Conservation (phyloP, 2,797 vertebrate genomes). For the Parauchenoglanis punctatus region DNA sequence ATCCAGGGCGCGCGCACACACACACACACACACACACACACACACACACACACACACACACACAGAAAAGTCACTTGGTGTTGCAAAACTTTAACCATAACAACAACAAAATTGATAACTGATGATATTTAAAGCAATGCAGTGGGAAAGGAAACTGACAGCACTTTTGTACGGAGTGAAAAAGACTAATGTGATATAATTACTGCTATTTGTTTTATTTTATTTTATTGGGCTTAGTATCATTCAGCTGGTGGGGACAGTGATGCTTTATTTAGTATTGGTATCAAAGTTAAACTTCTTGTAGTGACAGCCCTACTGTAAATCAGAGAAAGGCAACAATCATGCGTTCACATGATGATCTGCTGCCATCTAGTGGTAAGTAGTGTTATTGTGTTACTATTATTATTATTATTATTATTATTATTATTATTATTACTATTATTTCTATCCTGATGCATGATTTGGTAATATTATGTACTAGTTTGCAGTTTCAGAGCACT, state of each 20-base stretch:
- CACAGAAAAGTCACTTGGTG: too few relatives aligned
- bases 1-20: too few relatives aligned
- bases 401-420: neutral
- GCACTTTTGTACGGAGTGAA: neutral
- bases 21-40: too few relatives aligned
- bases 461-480: neutral
- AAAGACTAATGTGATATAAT: neutral
- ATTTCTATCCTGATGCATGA: neutral
- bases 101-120: neutral
- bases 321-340: neutral
- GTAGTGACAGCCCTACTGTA: neutral
- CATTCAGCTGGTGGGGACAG: neutral
- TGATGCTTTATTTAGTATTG: neutral
- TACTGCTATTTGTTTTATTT: neutral
- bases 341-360: slow-evolving; percentile 1
- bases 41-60: too few relatives aligned
- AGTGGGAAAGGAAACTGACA: neutral
- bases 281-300: neutral
- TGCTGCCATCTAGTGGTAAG: slow-evolving; percentile 59
- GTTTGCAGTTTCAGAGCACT: neutral
- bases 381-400: neutral
- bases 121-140: neutral
- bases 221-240: too few relatives aligned
- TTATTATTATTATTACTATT: neutral
- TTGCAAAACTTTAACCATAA: neutral